These are phyloP conservation scores for Zoroaster sp. DNA, from an alignment of 53 echinoderm and acorn worm species.

Conservation along the genomic window DNA sequence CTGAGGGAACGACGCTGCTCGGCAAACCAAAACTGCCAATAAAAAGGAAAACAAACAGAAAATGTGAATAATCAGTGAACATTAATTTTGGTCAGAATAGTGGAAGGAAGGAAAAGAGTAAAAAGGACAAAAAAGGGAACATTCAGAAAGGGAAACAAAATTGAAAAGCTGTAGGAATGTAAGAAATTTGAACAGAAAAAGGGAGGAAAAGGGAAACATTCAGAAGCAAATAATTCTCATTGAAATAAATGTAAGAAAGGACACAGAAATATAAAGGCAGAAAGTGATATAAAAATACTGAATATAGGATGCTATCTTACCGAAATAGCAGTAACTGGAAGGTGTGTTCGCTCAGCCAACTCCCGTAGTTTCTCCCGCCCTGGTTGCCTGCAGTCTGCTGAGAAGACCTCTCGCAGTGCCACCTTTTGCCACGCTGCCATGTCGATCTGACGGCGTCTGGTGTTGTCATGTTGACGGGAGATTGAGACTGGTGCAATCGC, in stretches of 20 bases:
- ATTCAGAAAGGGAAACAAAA: background rate
- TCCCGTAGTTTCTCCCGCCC: background rate
- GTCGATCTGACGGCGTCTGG: background rate
- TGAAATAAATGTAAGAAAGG: background rate
- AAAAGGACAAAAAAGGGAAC: background rate
- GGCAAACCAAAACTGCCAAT: slow-evolving; percentile 15
- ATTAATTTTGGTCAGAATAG: background rate
- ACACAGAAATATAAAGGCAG: background rate
- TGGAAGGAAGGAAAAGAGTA: background rate
- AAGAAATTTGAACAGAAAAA: background rate
- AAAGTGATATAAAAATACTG: background rate
- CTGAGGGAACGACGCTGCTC: background rate
- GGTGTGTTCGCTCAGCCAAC: slow-evolving; percentile 13
- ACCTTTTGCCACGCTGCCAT: slow-evolving; percentile 26
- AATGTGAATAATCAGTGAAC: background rate
- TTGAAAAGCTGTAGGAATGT: background rate
- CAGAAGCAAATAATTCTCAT: background rate
- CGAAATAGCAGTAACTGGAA: background rate
- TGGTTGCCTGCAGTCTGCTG: background rate
- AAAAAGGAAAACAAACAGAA: background rate
- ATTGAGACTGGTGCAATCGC: background rate
- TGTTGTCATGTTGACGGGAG: background rate
- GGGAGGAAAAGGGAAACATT: too few relatives aligned
- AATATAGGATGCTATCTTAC: background rate
- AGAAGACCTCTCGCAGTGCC: background rate